Base-by-base conservation (phyloP, 1,140 invertebrate species). In the Drosophila paulistorum region DNA sequence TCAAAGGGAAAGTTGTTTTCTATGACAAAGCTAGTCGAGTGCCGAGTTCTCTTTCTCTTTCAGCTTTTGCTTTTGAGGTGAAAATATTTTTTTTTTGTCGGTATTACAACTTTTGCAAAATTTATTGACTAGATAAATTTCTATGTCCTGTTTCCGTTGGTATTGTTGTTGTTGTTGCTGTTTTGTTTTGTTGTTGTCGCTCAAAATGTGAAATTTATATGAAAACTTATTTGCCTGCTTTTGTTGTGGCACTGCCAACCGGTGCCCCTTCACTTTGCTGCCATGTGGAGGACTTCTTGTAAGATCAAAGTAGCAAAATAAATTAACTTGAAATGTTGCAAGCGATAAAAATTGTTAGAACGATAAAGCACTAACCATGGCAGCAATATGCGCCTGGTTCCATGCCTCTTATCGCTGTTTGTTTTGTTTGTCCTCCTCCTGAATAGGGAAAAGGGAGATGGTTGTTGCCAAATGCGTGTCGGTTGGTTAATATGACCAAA, bases 101-200 rank as follows among this genome's bases (percentile, higher is more conserved):
- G 13, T 61, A 23, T 61, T 60, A 71, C 81, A 86, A 81, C 55
- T 68, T 78, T 74, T 74, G 74, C 77, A 75, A 59, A 30, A 81
- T 86, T 85, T 86, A 86, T 85, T 68, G 82, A 72, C 65, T 48
- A 81, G 81, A 85, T 85, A 85, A 85, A 81, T 78, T 55, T 69
- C 26, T 20, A 48, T 26, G 58, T 23, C n/a, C 17, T 37, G 64
- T 74, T 20, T 62, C 33, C 72, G 45, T 51, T 51, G 23, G 35
- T 37, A n/a, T 7, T 42, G 4, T 11, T 45, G 26, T 37, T 26
- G 23, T 26, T 26, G 23, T 60, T 62, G 33, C 39, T 54, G 30
- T 7, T 11, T 35, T 60, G 20, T 37, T 63, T 60, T 30, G 37
- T 58, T 76, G 63, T 51, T 71, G 74, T 77, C 77, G 73, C 80